Base-by-base conservation (phyloP, 2,797 vertebrate genomes). In the Hippoglossus hippoglossus region DNA sequence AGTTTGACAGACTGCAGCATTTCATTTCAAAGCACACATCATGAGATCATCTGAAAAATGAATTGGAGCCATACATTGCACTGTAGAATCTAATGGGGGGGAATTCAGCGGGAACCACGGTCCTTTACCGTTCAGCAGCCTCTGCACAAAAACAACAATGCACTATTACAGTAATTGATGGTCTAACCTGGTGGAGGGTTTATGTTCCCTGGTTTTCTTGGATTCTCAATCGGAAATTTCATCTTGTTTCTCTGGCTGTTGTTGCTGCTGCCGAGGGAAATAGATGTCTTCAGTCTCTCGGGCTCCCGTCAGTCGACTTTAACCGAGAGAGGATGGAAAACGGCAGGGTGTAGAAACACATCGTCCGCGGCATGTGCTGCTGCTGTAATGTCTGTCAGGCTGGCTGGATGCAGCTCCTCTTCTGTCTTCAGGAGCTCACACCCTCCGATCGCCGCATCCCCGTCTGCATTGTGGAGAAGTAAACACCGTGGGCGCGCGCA, bases 221-320 rank as follows among this genome's bases (percentile, higher is more conserved):
- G 94, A 69, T 92, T 94, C 69, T 94, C 93, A 13, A 84, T 88
- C 6, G 94, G 94, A 79, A 93, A 94, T 93, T 94, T 94, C 94
- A 94, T 94, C 76, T 86, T 93, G 82, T 22, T 53, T 69, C 15
- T 63, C 58, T 59, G 46, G 68, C 34, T 49, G 39, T 26, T 31
- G 39, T 4, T n/a, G 57, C 21, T 59, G 21, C 28, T 63, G 16
- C 4, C 16, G 6, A 5, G 15, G 15, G 24, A 57, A 57, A 54
- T 39, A 11, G 53, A 65, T 12, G 21, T 75, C 6, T 66, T 70
- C 39, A 79, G 51, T 61, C n/a, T 65, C n/a, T 54, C 62, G 6
- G 25, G 22, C 12, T 41, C 7, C 13, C 46, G 47, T 24, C 53
- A 52, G 18, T 70, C 65, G 65, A 55, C 77, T 91, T 89, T 66